Conservation (phyloP, 2,113 vertebrate genomes). For the Apistogramma diplotaenia region DNA sequence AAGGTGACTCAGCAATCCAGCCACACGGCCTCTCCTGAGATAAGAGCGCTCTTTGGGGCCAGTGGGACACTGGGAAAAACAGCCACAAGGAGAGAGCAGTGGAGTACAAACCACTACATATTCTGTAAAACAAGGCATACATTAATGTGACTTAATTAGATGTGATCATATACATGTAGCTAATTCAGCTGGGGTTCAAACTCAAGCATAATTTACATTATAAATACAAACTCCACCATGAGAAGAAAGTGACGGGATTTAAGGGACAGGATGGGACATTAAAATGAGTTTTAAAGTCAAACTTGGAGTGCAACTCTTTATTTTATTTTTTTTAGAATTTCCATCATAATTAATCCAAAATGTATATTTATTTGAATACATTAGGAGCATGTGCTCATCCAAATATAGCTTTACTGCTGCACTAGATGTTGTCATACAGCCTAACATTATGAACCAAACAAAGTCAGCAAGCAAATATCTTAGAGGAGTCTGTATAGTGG, state of each 20-base stretch:
- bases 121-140: neutral
- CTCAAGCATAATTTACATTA: neutral
- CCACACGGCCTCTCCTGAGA: constrained; percentile 70
- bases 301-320: constrained; percentile 38
- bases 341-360: constrained; percentile 75
- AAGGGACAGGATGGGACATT: neutral
- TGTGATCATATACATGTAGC: neutral
- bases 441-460: neutral
- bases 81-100: neutral
- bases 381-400: neutral
- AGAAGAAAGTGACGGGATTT: constrained; percentile 47
- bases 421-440: neutral
- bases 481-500: neutral
- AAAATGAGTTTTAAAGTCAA: constrained; percentile 48
- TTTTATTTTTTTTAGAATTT: constrained; percentile 74
- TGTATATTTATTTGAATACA: constrained; percentile 54
- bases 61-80: constrained; percentile 58
- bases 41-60: constrained; percentile 59
- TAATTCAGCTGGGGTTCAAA: neutral
- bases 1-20: constrained; percentile 80
- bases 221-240: constrained; percentile 23
- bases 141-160: neutral
- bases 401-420: neutral
- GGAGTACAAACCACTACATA: neutral
- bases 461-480: neutral